These are phyloP conservation scores for Tipula unca DNA, from an alignment of 2,888 invertebrate species.

Conservation along the genomic window DNA sequence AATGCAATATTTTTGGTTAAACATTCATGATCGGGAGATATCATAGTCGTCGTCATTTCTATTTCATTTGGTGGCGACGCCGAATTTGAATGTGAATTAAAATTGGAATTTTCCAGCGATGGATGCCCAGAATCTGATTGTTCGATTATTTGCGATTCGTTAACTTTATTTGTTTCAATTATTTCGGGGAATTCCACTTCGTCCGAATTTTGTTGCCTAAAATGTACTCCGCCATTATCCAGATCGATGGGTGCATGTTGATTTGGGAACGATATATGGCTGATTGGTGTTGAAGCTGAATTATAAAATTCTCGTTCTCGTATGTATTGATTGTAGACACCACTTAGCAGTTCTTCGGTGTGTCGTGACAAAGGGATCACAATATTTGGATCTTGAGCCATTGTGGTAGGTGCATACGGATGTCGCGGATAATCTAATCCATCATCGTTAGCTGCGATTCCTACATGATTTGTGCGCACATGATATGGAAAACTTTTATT, in stretches of 20 bases:
- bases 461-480: slow-evolving; percentile 75
- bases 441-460: slow-evolving; percentile 40
- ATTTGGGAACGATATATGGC: slow-evolving; percentile 30
- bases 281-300: slow-evolving; percentile 28
- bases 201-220: neutral
- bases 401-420: slow-evolving; percentile 29
- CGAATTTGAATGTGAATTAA: slow-evolving; percentile 25
- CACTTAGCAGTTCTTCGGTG: slow-evolving; percentile 53
- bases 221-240: slow-evolving; percentile 9
- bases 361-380: slow-evolving; percentile 56
- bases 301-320: slow-evolving; percentile 28
- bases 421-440: slow-evolving; percentile 30
- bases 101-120: slow-evolving; percentile 29
- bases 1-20: neutral
- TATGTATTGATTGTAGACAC: slow-evolving; percentile 47
- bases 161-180: slow-evolving; percentile 22
- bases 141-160: slow-evolving; percentile 20
- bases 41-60: slow-evolving; percentile 8
- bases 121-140: slow-evolving; percentile 31
- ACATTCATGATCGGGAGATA: neutral
- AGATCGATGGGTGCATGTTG: slow-evolving; percentile 19
- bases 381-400: slow-evolving; percentile 33
- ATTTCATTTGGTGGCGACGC: slow-evolving; percentile 26
- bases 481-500: slow-evolving; percentile 89
- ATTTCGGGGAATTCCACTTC: neutral